Evolutionary conservation across 1,140 invertebrate genomes (phyloP).

Genomic region (Zaprionus africanus): DNA sequence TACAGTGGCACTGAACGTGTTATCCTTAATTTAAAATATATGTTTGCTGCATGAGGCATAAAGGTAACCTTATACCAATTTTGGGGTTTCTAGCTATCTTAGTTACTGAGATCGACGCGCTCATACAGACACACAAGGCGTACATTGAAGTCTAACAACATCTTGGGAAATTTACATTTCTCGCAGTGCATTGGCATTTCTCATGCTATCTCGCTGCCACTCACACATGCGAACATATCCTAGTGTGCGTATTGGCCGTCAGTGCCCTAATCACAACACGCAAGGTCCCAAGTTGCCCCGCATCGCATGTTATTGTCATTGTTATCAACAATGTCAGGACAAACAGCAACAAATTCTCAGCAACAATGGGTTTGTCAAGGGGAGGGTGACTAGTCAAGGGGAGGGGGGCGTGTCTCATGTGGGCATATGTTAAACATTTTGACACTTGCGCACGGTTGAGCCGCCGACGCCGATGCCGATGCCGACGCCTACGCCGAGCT

Average conservation of each 20-base stretch:
- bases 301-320: slow-evolving; percentile 72
- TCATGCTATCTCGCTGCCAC: too few species aligned
- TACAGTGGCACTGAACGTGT: neutral
- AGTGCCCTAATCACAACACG: slow-evolving; percentile 50
- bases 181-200: too few species aligned
- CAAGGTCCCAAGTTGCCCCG: slow-evolving; percentile 4
- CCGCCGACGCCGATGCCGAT: slow-evolving; percentile 28
- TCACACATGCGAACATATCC: neutral
- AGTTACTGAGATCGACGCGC: neutral
- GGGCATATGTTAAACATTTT: slow-evolving; percentile 79
- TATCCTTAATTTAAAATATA: neutral
- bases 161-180: too few species aligned
- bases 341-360: slow-evolving; percentile 48
- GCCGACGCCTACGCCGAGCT: slow-evolving; percentile 52
- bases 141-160: too few species aligned
- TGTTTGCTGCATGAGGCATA: too few species aligned
- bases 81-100: neutral
- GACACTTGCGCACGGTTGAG: slow-evolving; percentile 71
- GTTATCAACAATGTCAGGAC: slow-evolving; percentile 74
- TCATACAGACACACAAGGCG: neutral
- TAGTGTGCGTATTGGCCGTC: neutral
- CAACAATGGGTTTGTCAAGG: slow-evolving; percentile 23
- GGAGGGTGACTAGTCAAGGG: neutral
- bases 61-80: neutral
- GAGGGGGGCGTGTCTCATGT: slow-evolving; percentile 54